These are phyloP conservation scores for Agapornis roseicollis DNA, from an alignment of 2,113 vertebrate genomes.

Conservation along the genomic window DNA sequence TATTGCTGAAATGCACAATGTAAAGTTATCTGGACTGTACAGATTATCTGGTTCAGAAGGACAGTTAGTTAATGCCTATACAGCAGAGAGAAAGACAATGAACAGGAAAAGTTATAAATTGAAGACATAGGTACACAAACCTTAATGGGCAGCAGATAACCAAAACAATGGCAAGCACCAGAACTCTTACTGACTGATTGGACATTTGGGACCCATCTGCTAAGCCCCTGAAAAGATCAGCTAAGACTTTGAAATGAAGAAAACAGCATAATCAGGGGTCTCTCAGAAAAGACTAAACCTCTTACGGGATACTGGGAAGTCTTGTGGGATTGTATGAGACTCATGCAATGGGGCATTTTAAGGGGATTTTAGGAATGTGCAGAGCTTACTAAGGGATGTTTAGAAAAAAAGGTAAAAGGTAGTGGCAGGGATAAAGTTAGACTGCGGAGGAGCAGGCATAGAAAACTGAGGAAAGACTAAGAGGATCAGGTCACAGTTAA, in stretches of 20 bases:
- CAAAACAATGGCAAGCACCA: neutral
- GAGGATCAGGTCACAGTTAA: neutral
- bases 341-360: neutral
- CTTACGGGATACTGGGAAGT: neutral
- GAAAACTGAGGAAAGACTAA: neutral
- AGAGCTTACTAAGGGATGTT: neutral
- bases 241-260: neutral
- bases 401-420: neutral
- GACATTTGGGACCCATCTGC: neutral
- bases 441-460: neutral
- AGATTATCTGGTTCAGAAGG: neutral
- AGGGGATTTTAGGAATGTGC: neutral
- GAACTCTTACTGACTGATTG: fast-evolving
- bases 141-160: neutral
- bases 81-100: neutral
- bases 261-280: neutral
- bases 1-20: neutral
- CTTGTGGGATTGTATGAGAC: neutral
- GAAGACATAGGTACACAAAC: neutral
- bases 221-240: neutral
- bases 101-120: neutral
- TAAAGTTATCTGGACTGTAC: neutral
- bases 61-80: neutral
- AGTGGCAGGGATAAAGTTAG: neutral
- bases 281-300: neutral